Evolutionary conservation across 2,888 invertebrate genomes (phyloP).

Genomic region (Siphlonurus alternatus): DNA sequence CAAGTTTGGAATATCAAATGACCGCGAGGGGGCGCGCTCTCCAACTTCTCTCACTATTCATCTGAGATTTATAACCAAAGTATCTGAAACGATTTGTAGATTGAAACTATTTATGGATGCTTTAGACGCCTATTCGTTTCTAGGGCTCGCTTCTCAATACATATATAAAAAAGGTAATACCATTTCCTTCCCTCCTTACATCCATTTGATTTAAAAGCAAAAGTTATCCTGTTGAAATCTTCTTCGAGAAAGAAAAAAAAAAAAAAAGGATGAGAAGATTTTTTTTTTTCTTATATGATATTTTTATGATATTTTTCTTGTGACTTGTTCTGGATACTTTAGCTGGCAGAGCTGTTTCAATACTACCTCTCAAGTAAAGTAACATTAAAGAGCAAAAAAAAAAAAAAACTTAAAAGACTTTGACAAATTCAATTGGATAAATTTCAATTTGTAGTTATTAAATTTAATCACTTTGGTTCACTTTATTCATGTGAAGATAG

Average conservation of each 20-base stretch:
- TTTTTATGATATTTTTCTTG: neutral
- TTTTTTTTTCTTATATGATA: neutral
- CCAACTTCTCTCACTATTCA: neutral
- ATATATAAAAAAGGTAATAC: neutral
- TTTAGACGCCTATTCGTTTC: neutral
- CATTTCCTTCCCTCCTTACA: neutral
- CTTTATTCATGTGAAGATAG: too few relatives aligned
- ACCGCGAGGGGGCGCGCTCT: too few relatives aligned
- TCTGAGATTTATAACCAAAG: neutral
- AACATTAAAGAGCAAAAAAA: too few relatives aligned
- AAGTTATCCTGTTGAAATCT: neutral
- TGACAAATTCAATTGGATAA: too few relatives aligned
- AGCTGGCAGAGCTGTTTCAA: too few relatives aligned
- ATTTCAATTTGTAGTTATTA: too few relatives aligned
- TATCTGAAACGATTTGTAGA: neutral
- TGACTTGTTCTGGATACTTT: too few relatives aligned
- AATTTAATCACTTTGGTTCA: too few relatives aligned
- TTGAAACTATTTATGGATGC: neutral
- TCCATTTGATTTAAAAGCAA: neutral
- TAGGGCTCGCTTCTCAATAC: neutral
- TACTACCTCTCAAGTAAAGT: too few relatives aligned
- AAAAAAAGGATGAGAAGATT: neutral
- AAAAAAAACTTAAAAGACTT: too few relatives aligned
- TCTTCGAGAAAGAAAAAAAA: neutral
- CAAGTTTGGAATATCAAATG: too few relatives aligned